phyloP scores from a whole-genome alignment of 2,888 invertebrate species.

The Apeira syringaria region DNA sequence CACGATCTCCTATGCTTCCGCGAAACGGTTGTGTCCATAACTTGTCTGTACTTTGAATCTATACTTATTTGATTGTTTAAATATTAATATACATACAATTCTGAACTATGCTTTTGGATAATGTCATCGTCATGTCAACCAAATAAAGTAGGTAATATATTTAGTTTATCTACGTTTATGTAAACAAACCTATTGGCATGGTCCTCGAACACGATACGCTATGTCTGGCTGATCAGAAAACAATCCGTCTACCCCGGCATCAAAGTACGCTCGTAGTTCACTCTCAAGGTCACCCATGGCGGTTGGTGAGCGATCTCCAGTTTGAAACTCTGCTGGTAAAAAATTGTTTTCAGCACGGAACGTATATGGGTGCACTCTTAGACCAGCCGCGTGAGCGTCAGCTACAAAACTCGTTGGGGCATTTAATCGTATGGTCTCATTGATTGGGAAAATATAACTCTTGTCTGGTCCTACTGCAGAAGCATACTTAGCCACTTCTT shows the following conservation, averaged over 20 bases:
- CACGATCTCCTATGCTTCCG: too few relatives aligned
- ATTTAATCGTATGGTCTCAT: conserved; percentile 50
- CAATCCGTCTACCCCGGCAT: conserved; percentile 67
- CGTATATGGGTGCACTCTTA: conserved; percentile 72
- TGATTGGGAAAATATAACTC: conserved; percentile 64
- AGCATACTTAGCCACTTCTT: conserved; percentile 64
- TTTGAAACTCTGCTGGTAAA: conserved; percentile 61
- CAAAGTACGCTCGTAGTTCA: conserved; percentile 61
- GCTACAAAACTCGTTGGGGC: conserved; percentile 57
- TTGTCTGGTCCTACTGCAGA: conserved; percentile 71
- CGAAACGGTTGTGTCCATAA: too few relatives aligned
- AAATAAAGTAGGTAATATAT: too few relatives aligned
- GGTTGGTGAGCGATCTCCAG: conserved; percentile 33
- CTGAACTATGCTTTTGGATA: too few relatives aligned
- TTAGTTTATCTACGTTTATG: too few relatives aligned
- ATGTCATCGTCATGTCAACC: too few relatives aligned
- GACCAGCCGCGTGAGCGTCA: conserved; percentile 60
- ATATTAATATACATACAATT: too few relatives aligned
- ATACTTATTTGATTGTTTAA: too few relatives aligned
- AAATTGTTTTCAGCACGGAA: conserved; percentile 70
- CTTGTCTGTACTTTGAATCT: too few relatives aligned
- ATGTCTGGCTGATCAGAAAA: conserved; percentile 74
- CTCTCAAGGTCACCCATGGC: conserved; percentile 55
- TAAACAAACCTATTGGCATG: conserved; percentile 9
- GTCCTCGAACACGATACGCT: conserved; percentile 42